phyloP scores from a whole-genome alignment of 2,797 vertebrate genomes.

The Anolis apletophallus region DNA sequence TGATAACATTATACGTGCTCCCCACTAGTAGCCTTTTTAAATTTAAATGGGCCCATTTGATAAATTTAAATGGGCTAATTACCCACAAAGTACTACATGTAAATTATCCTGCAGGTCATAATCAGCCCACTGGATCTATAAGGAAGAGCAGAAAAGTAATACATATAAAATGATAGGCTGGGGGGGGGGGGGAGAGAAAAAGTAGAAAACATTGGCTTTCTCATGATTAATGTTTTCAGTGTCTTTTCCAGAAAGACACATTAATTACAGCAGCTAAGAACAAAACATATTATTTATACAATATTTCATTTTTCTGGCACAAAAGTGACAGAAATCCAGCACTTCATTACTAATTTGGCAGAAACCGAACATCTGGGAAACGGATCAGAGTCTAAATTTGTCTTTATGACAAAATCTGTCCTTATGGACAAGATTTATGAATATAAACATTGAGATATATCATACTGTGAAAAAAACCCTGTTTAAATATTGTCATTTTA shows the following conservation, averaged over 20 bases:
- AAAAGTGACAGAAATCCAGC: background rate
- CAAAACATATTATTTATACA: background rate
- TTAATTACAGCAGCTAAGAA: conserved; percentile 5
- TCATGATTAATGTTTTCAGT: conserved; percentile 6
- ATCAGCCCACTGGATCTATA: background rate
- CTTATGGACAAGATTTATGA: background rate
- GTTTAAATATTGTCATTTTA: background rate
- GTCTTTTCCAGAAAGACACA: conserved; percentile 10
- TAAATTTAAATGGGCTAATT: background rate
- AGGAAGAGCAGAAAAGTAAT: background rate
- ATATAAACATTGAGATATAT: background rate
- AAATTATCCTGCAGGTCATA: background rate
- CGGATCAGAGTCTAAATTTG: background rate
- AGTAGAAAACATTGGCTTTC: background rate
- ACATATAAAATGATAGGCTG: conserved; percentile 1
- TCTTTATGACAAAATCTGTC: background rate
- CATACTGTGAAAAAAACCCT: background rate
- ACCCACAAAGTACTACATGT: background rate
- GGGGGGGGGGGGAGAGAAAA: background rate
- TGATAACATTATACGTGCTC: too few species aligned
- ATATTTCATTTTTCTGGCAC: background rate
- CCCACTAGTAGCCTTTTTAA: background rate
- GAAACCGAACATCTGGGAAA: background rate
- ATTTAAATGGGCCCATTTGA: too few species aligned
- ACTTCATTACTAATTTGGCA: background rate